Evolutionary conservation across 2,113 vertebrate genomes (phyloP).

Genomic region (Litocranius walleri): DNA sequence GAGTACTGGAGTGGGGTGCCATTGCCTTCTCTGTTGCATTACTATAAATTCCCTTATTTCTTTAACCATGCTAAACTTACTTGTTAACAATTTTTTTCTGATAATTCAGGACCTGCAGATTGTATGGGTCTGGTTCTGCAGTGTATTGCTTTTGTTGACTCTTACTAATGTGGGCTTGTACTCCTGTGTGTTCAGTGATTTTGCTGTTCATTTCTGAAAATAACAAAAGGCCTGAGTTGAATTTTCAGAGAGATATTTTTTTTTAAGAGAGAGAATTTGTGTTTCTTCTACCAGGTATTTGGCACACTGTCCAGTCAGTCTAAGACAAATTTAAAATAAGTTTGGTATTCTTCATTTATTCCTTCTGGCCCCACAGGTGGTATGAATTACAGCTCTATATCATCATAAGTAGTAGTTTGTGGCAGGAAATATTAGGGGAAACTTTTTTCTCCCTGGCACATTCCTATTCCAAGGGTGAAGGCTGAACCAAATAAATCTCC

Average conservation of each 20-base stretch:
- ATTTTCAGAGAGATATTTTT: neutral
- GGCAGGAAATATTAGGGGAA: neutral
- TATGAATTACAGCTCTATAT: neutral
- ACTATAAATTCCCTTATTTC: neutral
- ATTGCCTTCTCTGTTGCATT: neutral
- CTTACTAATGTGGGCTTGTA: neutral
- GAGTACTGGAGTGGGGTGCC: too few relatives aligned
- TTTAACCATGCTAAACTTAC: neutral
- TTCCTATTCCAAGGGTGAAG: neutral
- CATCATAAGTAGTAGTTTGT: neutral
- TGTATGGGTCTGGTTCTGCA: neutral
- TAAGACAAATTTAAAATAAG: neutral
- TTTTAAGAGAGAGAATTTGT: neutral
- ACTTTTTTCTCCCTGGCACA: neutral
- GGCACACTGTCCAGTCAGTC: neutral
- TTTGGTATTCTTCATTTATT: neutral
- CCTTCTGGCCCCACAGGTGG: neutral
- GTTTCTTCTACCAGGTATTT: neutral
- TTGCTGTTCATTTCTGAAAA: neutral
- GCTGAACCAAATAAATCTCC: neutral
- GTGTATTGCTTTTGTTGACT: neutral
- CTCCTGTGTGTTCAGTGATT: neutral
- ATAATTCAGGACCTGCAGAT: neutral
- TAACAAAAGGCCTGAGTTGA: neutral
- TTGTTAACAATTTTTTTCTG: neutral